A percentile compares a stretch with the other conserved stretches of the same genome.
Conservation (phyloP, 2,888 invertebrate species). For the Neoscelio sp. region DNA sequence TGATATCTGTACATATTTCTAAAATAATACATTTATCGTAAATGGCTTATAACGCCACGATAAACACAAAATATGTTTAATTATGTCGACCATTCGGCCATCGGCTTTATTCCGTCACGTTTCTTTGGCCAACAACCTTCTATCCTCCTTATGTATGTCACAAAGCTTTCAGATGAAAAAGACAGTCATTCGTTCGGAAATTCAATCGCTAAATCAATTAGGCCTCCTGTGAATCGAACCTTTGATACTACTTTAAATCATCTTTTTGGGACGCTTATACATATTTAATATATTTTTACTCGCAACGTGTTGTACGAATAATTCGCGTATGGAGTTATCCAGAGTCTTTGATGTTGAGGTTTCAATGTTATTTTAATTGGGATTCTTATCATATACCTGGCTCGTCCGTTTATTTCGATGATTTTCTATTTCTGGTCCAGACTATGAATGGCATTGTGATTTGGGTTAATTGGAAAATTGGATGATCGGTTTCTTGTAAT, state of each 20-base stretch:
- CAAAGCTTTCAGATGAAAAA: slow-evolving; percentile 72
- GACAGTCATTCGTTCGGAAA: slow-evolving; percentile 68
- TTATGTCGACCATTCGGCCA: no score
- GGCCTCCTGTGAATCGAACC: background rate
- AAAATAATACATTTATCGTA: no score
- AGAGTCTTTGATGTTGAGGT: background rate
- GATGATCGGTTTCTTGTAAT: slow-evolving; percentile 18
- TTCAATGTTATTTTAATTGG: slow-evolving; percentile 31
- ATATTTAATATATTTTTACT: background rate
- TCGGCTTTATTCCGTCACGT: slow-evolving; percentile 34
- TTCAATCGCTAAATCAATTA: slow-evolving; percentile 60
- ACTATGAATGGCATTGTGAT: slow-evolving; percentile 14
- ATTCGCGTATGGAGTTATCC: slow-evolving; percentile 5
- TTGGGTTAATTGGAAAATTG: slow-evolving; percentile 44
- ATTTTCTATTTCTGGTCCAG: background rate
- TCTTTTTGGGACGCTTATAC: slow-evolving; percentile 1
- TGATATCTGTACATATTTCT: no score
- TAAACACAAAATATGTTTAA: no score
- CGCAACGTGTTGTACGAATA: background rate
- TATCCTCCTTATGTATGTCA: slow-evolving; percentile 55
- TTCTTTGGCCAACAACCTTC: slow-evolving; percentile 52
- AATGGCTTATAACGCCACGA: no score
- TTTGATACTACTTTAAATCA: slow-evolving; percentile 7
- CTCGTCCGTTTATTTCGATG: slow-evolving; percentile 5
- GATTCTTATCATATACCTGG: no score